Base-by-base conservation (phyloP, 2,113 vertebrate species). In the Baryphthengus martii region DNA sequence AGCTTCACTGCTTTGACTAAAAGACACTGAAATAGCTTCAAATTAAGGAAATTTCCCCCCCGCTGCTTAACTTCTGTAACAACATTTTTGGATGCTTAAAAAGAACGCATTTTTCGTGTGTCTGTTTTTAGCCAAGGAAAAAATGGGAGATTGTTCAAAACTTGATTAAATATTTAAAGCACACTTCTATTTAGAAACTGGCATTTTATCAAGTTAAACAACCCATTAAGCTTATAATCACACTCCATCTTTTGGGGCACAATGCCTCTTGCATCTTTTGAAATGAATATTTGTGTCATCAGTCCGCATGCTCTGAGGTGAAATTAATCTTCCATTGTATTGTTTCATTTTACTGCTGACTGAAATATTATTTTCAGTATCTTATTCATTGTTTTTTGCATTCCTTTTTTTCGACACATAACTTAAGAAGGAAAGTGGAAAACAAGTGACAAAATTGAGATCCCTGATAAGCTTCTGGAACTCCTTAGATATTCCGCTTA, bases 141-240 rank as follows among this genome's bases (percentile, higher is more conserved):
- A 92, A 92, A 86, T 39, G 25, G 35, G 55, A 81, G 59, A 28
- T 35, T 59, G 35, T 56, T 96, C 52, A 96, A 92, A 85, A 49
- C 74, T 71, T 84, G 66, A 94, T 95, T 94, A 93, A 95, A 95
- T 87, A 92, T 94, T 95, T 95, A 91, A 94, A 94, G 67, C 63
- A 66, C 5, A 2, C 62, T 95, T 90, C 87, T 95, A 71, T 93
- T 96, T 92, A 93, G 90, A 90, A 92, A 81, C 65, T 80, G 80
- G 72, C 55, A 73, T 59, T 95, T 96, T 62, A 95, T 96, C 90
- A 90, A 86, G 35, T 92, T 95, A 94, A 97, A 96, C 94, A 90
- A 86, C 59, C 68, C 86, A 89, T 94, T 95, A 96, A 86, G 83
- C 42, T 90, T 44, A 53, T 86, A 93, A 95, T 84, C 82, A 47